Conservation (phyloP, 2,888 invertebrate species). For the Epsilonema sp. region DNA sequence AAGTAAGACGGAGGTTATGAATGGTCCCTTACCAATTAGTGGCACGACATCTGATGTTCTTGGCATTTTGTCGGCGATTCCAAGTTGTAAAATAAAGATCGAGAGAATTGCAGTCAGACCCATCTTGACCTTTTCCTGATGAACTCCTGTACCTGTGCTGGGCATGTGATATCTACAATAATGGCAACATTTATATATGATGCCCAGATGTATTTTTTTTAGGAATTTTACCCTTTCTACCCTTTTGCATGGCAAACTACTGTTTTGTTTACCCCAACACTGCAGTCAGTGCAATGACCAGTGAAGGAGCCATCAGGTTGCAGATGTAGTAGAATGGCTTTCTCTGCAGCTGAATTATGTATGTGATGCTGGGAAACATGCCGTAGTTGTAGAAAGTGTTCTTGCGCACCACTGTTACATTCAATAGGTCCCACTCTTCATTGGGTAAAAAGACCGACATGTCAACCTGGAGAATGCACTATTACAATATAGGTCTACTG, state of each 20-base stretch:
- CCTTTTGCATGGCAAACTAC: no score
- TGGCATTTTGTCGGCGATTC: conserved; percentile 8
- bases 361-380: conserved; percentile 7
- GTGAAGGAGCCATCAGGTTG: conserved; percentile 5
- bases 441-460: conserved; percentile 65
- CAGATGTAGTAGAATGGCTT: conserved; percentile 9
- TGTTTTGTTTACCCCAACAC: no score
- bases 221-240: no score
- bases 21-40: conserved; percentile 5
- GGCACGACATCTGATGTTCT: conserved; percentile 9
- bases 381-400: conserved; percentile 7
- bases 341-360: conserved; percentile 2
- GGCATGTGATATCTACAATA: conserved; percentile 10
- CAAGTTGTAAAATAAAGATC: conserved; percentile 9
- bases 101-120: conserved; percentile 9
- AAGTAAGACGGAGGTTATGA: neutral
- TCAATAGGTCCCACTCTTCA: conserved; percentile 55
- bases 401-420: conserved; percentile 27
- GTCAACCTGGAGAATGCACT: conserved; percentile 44
- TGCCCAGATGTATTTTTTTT: no score
- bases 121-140: conserved; percentile 9
- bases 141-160: conserved; percentile 6
- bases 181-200: no score
- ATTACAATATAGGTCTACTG: neutral
- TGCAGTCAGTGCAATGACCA: conserved; percentile 6